Percentiles rank a stretch among this genome's conserved stretches.
Evolutionary conservation across 2,113 vertebrate species (phyloP).

Genomic region (Phylloscopus trochilus): DNA sequence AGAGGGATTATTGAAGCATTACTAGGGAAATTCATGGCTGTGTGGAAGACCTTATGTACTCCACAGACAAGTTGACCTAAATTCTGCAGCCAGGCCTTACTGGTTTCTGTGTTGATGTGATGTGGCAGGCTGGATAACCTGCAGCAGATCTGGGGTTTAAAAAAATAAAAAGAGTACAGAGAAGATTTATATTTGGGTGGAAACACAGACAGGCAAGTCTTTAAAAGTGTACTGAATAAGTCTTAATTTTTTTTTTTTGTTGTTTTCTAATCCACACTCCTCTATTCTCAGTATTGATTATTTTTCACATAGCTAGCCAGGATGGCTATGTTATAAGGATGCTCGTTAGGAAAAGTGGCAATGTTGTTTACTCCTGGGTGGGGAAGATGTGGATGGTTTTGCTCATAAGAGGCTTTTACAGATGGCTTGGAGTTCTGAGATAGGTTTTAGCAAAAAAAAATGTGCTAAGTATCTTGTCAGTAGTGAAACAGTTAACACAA

Average conservation of each 20-base stretch:
- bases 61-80: slow-evolving; percentile 55
- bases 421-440: background rate
- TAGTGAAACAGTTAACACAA: background rate
- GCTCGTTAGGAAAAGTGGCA: background rate
- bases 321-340: background rate
- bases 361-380: background rate
- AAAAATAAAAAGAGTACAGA: background rate
- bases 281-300: background rate
- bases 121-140: slow-evolving; percentile 29
- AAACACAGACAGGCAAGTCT: background rate
- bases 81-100: slow-evolving; percentile 29
- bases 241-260: background rate
- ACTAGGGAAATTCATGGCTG: slow-evolving; percentile 31
- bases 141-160: background rate
- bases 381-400: background rate
- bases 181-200: background rate
- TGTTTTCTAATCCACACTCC: background rate
- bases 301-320: background rate
- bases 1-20: slow-evolving; percentile 56
- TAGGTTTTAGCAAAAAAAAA: background rate
- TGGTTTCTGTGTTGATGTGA: background rate
- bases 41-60: slow-evolving; percentile 18
- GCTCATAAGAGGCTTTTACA: background rate
- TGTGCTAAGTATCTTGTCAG: background rate
- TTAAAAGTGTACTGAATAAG: background rate